Conservation (phyloP, 2,888 invertebrate genomes). For the Deroplatys truncata region DNA sequence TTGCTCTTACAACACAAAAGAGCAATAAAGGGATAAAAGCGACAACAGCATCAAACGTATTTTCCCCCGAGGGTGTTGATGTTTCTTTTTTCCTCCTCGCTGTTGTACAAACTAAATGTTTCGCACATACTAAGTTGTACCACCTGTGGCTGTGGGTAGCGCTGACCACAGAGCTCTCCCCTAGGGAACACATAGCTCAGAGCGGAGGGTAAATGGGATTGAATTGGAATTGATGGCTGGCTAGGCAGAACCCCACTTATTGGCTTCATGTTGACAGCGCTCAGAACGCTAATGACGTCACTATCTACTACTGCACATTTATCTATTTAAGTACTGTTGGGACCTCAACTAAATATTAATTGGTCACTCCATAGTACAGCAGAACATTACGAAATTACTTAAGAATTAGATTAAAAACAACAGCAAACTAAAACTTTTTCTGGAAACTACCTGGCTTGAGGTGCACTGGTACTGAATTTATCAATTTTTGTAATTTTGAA, state of each 20-base stretch:
- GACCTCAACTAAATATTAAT: too few species aligned
- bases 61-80: too few species aligned
- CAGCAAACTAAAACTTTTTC: too few species aligned
- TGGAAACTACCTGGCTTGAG: too few species aligned
- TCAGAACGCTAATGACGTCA: not conserved
- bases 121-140: not conserved
- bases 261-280: not conserved
- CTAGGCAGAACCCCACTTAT: not conserved
- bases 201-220: not conserved
- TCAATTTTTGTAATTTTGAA: too few species aligned
- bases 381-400: too few species aligned
- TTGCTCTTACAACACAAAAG: too few species aligned
- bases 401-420: too few species aligned
- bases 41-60: too few species aligned
- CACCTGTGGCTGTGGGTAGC: not conserved
- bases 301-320: not conserved
- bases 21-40: too few species aligned
- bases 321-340: not conserved
- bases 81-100: not conserved
- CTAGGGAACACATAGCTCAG: not conserved
- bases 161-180: not conserved
- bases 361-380: too few species aligned
- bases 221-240: constrained; percentile 13
- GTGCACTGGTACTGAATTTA: too few species aligned
- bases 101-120: not conserved